A percentile compares a stretch with the other conserved stretches of the same genome.
Evolutionary conservation across 2,797 vertebrate species (phyloP).

Genomic region (Sparus aurata): DNA sequence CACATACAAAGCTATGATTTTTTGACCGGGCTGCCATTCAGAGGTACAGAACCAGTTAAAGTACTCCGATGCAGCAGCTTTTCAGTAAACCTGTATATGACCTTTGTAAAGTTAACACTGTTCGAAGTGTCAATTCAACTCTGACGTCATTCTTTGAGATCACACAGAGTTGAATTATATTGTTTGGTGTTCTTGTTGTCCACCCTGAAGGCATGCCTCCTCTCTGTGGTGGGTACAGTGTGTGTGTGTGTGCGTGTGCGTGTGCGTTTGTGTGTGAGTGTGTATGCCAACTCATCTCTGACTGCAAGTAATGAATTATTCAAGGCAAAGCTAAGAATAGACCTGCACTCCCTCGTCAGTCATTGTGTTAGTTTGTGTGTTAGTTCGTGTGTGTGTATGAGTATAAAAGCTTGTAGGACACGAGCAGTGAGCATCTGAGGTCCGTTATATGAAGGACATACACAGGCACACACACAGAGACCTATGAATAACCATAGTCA

Average conservation of each 20-base stretch:
- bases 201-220: slow-evolving; percentile 20
- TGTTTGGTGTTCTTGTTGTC: slow-evolving; percentile 17
- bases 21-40: neutral
- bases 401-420: slow-evolving; percentile 32
- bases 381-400: slow-evolving; percentile 2
- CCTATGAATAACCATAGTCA: slow-evolving; percentile 1
- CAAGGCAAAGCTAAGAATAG: slow-evolving; percentile 82
- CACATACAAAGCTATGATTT: neutral
- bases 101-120: neutral
- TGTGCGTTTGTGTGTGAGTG: slow-evolving; percentile 18
- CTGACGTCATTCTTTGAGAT: neutral
- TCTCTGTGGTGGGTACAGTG: slow-evolving; percentile 32
- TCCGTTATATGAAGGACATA: slow-evolving; percentile 25
- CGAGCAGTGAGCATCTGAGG: slow-evolving; percentile 28
- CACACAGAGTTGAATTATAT: neutral
- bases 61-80: neutral
- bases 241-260: slow-evolving; percentile 28
- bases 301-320: slow-evolving; percentile 84
- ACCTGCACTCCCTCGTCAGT: slow-evolving; percentile 52
- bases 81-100: neutral
- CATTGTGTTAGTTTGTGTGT: slow-evolving; percentile 37
- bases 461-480: slow-evolving; percentile 5
- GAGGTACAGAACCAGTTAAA: neutral
- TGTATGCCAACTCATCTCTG: slow-evolving; percentile 35
- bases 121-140: neutral